Base-by-base conservation (phyloP, 2,888 invertebrate species). In the Mythimna lalbum region DNA sequence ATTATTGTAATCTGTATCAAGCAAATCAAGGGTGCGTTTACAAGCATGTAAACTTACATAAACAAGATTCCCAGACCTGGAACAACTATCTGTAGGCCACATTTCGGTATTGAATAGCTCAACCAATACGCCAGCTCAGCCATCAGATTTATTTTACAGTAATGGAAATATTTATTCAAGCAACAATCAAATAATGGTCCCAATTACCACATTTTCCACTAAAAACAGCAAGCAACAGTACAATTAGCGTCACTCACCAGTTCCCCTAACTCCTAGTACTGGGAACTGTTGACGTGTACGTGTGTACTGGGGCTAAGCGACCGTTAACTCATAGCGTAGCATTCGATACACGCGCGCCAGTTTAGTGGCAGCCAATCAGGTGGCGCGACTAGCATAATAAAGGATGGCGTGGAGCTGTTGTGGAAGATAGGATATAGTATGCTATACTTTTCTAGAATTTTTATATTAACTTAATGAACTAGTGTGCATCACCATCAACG, bases 321-420 rank as follows among this genome's bases (percentile, higher is more conserved):
- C 89, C 85, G 88, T 89, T 87, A 87, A 80, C 52, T 68, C 52
- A 64, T 73, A 72, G 78, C 63, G 56, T 75, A 66, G 79, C 73
- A 94, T 93, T 89, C 93, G 56, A 61, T 78, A 89, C 95, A 94
- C 95, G 95, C 84, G 82, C 87, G 64, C 76, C 92, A 91, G 91
- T 94, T 94, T 94, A 94, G 94, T 93, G 90, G 87, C 90, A 75
- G 83, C 86, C 92, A 87, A 91, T 93, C 91, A 89, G 82, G 84
- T 64, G 31, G 74, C 83, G 87, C 82, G 90, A 62, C 61, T 60
- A n/a, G 94, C 91, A 94, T 94, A 86, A 60, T 81, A 90, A 94
- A 78, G 33, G 10, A 47, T 19, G 85, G n/a, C 69, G 10, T 10
- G 73, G 86, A 69, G n/a, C 1, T n/a, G 73, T 73, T 89, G 47